These are phyloP conservation scores for Alcedo atthis DNA, from an alignment of 2,797 vertebrate genomes.

Conservation along the genomic window DNA sequence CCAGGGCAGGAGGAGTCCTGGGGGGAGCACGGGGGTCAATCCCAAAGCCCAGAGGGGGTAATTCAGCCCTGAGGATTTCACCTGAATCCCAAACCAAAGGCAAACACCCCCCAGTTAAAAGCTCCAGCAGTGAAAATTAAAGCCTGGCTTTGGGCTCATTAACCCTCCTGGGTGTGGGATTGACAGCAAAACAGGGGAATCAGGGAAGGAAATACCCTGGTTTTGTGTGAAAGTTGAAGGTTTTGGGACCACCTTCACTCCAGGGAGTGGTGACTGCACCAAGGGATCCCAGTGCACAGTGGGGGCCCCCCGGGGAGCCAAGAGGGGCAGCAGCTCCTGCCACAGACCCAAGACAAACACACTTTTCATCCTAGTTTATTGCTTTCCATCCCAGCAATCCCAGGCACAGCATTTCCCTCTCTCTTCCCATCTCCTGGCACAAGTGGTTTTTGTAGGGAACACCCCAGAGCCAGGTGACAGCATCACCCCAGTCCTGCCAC, in stretches of 20 bases:
- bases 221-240: not conserved
- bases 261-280: not conserved
- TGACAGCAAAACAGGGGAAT: not conserved
- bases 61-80: not conserved
- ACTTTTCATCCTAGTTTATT: not conserved
- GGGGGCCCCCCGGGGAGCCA: too few species aligned
- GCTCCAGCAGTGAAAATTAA: not conserved
- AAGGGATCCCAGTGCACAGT: not conserved
- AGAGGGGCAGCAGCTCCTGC: not conserved
- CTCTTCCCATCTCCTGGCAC: accelerated
- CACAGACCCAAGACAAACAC: accelerated
- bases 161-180: not conserved
- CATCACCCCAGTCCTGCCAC: not conserved
- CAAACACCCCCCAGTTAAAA: not conserved
- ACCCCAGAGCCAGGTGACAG: not conserved
- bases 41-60: accelerated
- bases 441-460: too few species aligned
- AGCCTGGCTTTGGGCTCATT: not conserved
- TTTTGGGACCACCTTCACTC: not conserved
- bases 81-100: not conserved
- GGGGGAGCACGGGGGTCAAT: not conserved
- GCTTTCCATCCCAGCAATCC: not conserved
- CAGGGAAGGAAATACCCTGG: not conserved
- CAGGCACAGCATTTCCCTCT: not conserved
- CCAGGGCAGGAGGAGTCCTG: too few species aligned